A percentile compares a stretch with the other conserved stretches of the same genome.
phyloP scores from a whole-genome alignment of 2,797 vertebrate species.

The Podarcis siculus region DNA sequence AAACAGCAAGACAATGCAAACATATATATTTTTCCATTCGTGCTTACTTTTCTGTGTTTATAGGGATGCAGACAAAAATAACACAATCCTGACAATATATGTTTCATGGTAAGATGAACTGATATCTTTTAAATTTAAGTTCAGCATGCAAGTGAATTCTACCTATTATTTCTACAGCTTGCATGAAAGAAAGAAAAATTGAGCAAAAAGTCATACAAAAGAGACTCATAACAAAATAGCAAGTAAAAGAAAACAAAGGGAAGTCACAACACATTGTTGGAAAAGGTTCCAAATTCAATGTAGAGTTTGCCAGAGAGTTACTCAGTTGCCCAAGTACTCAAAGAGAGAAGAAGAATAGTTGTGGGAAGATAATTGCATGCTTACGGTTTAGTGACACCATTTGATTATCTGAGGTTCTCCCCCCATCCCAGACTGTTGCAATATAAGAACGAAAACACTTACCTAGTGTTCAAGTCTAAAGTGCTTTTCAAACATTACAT shows the following conservation, averaged over 20 bases:
- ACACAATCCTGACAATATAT: not conserved
- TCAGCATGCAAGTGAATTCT: not conserved
- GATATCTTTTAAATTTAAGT: not conserved
- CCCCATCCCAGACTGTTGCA: conserved; percentile 43
- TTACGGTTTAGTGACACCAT: conserved; percentile 59
- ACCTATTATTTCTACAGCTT: not conserved
- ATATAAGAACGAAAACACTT: conserved; percentile 57
- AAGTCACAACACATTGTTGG: conserved; percentile 29
- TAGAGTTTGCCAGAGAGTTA: conserved; percentile 53
- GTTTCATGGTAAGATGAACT: not conserved
- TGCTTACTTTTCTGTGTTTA: not conserved
- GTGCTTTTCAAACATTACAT: conserved; percentile 66
- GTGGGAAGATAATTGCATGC: conserved; percentile 62
- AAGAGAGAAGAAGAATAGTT: conserved; percentile 64
- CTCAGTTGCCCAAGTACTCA: conserved; percentile 67
- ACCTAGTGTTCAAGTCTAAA: conserved; percentile 60
- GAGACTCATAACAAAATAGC: conserved; percentile 37
- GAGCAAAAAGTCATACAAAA: not conserved
- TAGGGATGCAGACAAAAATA: not conserved
- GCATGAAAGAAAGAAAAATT: not conserved
- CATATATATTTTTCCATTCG: not conserved
- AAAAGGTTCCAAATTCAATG: conserved; percentile 49
- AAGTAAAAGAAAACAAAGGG: conserved; percentile 38
- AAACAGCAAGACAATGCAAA: not conserved
- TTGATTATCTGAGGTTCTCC: conserved; percentile 69